Conservation (phyloP, 2,888 invertebrate species). For the Dorcus parallelipipedus region DNA sequence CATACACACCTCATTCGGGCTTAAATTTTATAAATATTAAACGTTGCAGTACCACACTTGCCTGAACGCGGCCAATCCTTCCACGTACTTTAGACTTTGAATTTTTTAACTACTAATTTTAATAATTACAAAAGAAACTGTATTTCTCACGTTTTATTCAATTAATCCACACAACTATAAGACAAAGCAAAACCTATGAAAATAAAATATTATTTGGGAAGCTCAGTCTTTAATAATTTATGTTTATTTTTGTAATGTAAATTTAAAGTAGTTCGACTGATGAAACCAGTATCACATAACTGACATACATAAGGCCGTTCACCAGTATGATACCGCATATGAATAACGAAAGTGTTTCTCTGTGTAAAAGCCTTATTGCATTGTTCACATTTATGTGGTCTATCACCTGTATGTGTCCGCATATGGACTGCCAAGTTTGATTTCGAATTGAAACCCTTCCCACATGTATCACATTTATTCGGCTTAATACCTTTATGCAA, state of each 20-base stretch:
- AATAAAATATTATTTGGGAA: too few species aligned
- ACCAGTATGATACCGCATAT: conserved; percentile 57
- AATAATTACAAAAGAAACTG: too few species aligned
- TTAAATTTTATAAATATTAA: too few species aligned
- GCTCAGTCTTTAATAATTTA: background rate
- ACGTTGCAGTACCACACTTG: too few species aligned
- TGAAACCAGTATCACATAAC: conserved; percentile 47
- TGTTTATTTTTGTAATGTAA: background rate
- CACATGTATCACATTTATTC: conserved; percentile 63
- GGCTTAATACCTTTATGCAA: conserved; percentile 57
- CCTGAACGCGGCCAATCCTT: too few species aligned
- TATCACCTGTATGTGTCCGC: conserved; percentile 67
- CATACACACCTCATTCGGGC: too few species aligned
- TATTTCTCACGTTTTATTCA: too few species aligned
- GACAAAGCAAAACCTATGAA: too few species aligned
- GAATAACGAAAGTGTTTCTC: conserved; percentile 46
- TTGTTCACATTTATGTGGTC: conserved; percentile 58
- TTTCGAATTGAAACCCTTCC: conserved; percentile 53
- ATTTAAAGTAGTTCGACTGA: conserved; percentile 19
- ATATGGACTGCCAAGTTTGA: conserved; percentile 51
- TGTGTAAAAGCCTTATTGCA: conserved; percentile 52
- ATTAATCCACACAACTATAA: too few species aligned
- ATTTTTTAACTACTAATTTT: too few species aligned
- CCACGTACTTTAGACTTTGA: too few species aligned
- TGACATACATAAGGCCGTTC: conserved; percentile 53